Percentiles rank a stretch among this genome's conserved stretches.
Conservation (phyloP, 2,113 vertebrate species). For the Myanophis thanlyinensis region DNA sequence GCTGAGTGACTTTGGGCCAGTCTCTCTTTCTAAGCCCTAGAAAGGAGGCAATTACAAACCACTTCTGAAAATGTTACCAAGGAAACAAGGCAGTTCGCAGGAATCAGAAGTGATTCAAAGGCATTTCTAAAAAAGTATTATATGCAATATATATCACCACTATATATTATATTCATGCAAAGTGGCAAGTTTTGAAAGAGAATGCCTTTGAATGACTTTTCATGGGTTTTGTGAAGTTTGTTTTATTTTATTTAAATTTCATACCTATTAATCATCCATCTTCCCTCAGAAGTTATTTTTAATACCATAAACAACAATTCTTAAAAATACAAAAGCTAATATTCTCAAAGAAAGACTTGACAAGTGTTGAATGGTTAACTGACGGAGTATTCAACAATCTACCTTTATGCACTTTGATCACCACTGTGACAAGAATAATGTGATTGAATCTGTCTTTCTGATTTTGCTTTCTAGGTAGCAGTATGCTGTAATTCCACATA, state of each 20-base stretch:
- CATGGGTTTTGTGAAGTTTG: neutral
- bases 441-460: neutral
- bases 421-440: neutral
- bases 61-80: neutral
- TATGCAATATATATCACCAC: accelerated
- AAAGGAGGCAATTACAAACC: neutral
- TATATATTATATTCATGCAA: neutral
- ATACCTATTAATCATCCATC: neutral
- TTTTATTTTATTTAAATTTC: neutral
- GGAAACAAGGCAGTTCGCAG: neutral
- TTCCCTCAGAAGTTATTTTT: neutral
- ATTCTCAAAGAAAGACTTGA: neutral
- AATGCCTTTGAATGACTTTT: neutral
- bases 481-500: neutral
- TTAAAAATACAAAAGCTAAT: neutral
- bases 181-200: neutral
- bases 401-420: accelerated
- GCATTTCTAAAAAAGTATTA: neutral
- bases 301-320: neutral
- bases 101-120: neutral
- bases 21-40: neutral
- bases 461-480: neutral
- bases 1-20: neutral
- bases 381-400: neutral
- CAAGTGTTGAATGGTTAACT: neutral